Conservation (phyloP, 2,113 vertebrate species). For the Boulengerochromis microlepis region DNA sequence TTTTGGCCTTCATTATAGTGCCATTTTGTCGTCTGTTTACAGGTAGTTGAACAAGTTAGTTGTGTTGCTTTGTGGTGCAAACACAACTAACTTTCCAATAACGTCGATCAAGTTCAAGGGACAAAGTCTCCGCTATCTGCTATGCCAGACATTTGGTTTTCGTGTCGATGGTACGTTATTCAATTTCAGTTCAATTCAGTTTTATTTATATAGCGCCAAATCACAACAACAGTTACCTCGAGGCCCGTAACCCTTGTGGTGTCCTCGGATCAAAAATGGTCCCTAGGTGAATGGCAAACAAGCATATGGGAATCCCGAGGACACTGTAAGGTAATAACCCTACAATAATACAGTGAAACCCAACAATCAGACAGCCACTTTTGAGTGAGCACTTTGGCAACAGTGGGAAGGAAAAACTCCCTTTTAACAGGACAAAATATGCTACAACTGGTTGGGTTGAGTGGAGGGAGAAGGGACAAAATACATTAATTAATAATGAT, state of each 20-base stretch:
- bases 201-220: background rate
- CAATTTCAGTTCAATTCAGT: background rate
- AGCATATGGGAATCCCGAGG: background rate
- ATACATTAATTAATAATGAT: background rate
- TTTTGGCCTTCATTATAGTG: background rate
- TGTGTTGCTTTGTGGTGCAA: background rate
- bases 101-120: background rate
- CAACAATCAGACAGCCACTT: background rate
- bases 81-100: background rate
- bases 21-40: background rate
- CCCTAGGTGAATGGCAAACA: background rate
- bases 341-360: background rate
- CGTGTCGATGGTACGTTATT: accelerated
- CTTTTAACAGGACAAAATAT: background rate
- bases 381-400: background rate
- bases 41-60: background rate
- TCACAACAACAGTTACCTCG: background rate
- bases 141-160: background rate
- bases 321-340: background rate
- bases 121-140: accelerated
- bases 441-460: background rate
- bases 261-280: background rate
- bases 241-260: background rate
- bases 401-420: background rate
- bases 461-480: background rate